A percentile compares a stretch with the other conserved stretches of the same genome.
phyloP scores from a whole-genome alignment of 2,113 vertebrate species.

The Pholis gunnellus region DNA sequence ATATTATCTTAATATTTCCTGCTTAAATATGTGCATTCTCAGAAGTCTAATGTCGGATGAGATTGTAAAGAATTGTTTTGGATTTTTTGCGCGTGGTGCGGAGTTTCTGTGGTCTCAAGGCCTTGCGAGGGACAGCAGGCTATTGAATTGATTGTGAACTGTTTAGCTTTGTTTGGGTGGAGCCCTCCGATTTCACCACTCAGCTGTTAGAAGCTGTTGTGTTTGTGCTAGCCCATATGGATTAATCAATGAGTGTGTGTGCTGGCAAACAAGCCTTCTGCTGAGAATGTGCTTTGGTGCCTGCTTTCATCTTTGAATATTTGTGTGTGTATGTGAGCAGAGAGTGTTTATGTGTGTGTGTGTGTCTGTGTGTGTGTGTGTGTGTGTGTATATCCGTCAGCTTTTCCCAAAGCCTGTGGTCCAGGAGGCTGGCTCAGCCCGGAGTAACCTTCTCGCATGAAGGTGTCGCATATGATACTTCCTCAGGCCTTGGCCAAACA shows the following conservation, averaged over 20 bases:
- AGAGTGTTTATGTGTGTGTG: conserved; percentile 12
- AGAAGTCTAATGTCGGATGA: conserved; percentile 14
- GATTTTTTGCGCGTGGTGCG: conserved; percentile 18
- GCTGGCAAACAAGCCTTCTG: conserved; percentile 29
- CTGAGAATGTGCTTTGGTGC: conserved; percentile 44
- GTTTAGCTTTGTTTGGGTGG: conserved; percentile 79
- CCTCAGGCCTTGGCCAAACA: conserved; percentile 82
- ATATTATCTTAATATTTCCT: conserved; percentile 39
- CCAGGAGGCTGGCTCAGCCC: conserved; percentile 60
- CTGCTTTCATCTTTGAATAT: conserved; percentile 34
- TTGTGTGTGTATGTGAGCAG: conserved; percentile 41
- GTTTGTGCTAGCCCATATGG: conserved; percentile 63
- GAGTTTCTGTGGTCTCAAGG: conserved; percentile 7
- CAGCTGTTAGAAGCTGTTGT: conserved; percentile 67
- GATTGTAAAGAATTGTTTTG: conserved; percentile 14
- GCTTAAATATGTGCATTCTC: background rate
- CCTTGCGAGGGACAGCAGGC: conserved; percentile 34
- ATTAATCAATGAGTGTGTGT: conserved; percentile 69
- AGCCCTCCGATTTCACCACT: conserved; percentile 60
- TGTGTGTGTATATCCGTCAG: conserved; percentile 50
- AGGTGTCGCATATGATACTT: conserved; percentile 84
- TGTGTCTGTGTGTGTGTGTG: background rate
- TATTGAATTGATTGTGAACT: conserved; percentile 59
- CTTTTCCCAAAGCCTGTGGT: conserved; percentile 67
- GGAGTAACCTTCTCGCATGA: conserved; percentile 80